Evolutionary conservation across 2,888 invertebrate species (phyloP), one percentile per base, ranked within the genome.

Genomic region (Anagyrus pseudococci): DNA sequence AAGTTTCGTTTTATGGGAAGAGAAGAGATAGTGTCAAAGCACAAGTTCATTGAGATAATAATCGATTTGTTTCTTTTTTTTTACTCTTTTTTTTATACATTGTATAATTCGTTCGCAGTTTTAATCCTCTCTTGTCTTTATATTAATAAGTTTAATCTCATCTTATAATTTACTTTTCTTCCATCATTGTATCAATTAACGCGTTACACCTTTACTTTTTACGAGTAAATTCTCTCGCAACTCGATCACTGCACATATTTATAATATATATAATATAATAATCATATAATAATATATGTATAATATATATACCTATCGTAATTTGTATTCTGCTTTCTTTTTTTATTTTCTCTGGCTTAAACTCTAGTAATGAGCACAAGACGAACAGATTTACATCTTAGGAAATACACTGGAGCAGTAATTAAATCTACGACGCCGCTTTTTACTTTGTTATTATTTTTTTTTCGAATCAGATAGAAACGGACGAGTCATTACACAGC

Each of bases 281-380:
- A n/a, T n/a, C 62, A 58, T 68, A 65, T 60, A 55, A 48, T 58
- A 62, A 55, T 63, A 63, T 62, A 60, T 44, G 58, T 67, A 55
- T 65, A 60, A 58, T 54, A 59, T 57, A 57, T 52, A 64, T 56
- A 64, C 61, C 62, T 62, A 67, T 65, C 57, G 50, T 66, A 63
- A 63, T 58, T 63, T 59, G 52, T 53, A 57, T 62, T 56, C 25
- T n/a, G n/a, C n/a, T n/a, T n/a, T n/a, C 15, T 49, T 62, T 65
- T 48, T 58, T 48, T 54, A 58, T 48, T 61, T 67, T 58, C 54
- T 67, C 54, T 64, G 65, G 68, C 75, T 76, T 77, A 75, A 72
- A 20, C 67, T 68, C 10, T 29, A 71, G 72, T 74, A 75, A 76
- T 77, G 77, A 79, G 77, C 77, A 73, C 72, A 72, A 77, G 72